Evolutionary conservation across 2,888 invertebrate genomes (phyloP).

Genomic region (Phorcus lineatus): DNA sequence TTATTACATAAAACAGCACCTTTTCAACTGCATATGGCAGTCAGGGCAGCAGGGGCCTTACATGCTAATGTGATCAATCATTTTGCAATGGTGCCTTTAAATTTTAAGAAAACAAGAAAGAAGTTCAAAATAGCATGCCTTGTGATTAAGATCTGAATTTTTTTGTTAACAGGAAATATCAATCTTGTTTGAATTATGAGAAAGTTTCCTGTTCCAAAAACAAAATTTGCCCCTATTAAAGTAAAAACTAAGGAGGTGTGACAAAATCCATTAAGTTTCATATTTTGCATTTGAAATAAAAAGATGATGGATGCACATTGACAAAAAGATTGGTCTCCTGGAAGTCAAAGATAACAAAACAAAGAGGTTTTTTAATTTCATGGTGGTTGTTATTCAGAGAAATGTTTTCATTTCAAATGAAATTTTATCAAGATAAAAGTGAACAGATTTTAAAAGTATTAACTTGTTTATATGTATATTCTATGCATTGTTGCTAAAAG

Average conservation of each 20-base stretch:
- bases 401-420: too few species aligned
- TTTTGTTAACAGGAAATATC: background rate
- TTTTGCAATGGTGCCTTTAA: background rate
- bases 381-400: too few species aligned
- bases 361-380: too few species aligned
- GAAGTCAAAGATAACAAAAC: too few species aligned
- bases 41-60: background rate
- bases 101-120: background rate
- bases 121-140: background rate
- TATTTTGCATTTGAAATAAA: background rate
- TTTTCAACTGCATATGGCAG: background rate
- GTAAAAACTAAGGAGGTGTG: background rate
- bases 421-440: too few species aligned
- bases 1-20: background rate
- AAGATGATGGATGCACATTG: too few species aligned
- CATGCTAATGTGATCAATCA: background rate
- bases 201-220: background rate
- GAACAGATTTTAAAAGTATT: too few species aligned
- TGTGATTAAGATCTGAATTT: background rate
- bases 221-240: background rate
- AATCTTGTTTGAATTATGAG: slow-evolving; percentile 10
- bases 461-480: too few species aligned
- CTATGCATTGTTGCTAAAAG: too few species aligned
- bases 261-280: background rate
- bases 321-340: too few species aligned